Conservation (phyloP, 2,113 vertebrate species). For the Brachyistius frenatus region DNA sequence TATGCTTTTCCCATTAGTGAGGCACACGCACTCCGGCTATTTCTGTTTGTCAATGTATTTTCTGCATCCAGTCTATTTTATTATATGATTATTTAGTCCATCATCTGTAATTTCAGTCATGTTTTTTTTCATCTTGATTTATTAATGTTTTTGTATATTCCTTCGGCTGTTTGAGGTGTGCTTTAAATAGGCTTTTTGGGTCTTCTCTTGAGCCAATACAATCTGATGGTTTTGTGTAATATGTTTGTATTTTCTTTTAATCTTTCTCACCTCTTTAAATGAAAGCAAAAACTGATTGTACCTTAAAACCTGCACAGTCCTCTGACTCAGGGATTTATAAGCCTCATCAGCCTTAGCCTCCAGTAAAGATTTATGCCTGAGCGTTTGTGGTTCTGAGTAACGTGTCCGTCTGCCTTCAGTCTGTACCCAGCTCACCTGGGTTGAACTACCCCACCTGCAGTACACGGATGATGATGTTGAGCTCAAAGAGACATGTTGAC, state of each 20-base stretch:
- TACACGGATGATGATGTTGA: constrained; percentile 30
- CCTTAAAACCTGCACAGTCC: constrained; percentile 14
- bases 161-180: constrained; percentile 32
- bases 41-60: not conserved
- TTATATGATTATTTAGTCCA: constrained; percentile 31
- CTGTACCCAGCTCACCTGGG: constrained; percentile 9
- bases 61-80: constrained; percentile 27
- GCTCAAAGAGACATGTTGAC: constrained; percentile 50
- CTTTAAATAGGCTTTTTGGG: constrained; percentile 30
- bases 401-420: not conserved
- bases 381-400: constrained; percentile 19
- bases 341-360: constrained; percentile 10
- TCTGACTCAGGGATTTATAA: constrained; percentile 33
- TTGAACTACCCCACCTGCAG: constrained; percentile 20
- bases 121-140: constrained; percentile 21
- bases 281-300: constrained; percentile 28
- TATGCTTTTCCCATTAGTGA: not conserved
- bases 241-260: constrained; percentile 6
- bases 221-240: constrained; percentile 15
- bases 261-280: constrained; percentile 23
- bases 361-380: constrained; percentile 8
- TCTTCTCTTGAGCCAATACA: not conserved
- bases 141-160: not conserved
- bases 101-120: constrained; percentile 8
- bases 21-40: not conserved